Evolutionary conservation across 2,113 vertebrate species (phyloP).

Genomic region (Stegostoma tigrinum): DNA sequence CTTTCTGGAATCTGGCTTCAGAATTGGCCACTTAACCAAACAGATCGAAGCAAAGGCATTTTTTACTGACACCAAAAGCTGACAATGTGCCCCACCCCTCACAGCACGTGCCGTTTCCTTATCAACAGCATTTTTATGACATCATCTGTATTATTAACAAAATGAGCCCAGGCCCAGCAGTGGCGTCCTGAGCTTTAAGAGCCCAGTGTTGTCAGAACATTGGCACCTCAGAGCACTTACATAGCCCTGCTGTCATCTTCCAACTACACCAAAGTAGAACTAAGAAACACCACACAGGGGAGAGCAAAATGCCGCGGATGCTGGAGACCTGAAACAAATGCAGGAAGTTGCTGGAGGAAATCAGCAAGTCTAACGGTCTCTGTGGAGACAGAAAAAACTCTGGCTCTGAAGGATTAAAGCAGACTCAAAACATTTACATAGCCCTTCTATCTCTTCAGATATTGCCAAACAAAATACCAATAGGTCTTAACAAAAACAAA

Average conservation of each 20-base stretch:
- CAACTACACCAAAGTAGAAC: not conserved
- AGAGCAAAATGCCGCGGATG: no score
- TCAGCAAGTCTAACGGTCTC: no score
- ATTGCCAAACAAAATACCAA: not conserved
- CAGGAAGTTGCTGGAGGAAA: no score
- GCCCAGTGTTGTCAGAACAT: not conserved
- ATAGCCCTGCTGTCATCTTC: no score
- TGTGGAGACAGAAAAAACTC: no score
- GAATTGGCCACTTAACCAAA: not conserved
- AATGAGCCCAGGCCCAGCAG: not conserved
- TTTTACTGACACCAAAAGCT: not conserved
- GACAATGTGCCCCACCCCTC: not conserved
- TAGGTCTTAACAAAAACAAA: not conserved
- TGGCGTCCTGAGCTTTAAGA: no score
- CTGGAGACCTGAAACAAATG: no score
- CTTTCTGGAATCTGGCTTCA: not conserved
- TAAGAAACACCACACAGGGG: not conserved
- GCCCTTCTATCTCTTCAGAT: no score
- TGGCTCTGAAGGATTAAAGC: no score
- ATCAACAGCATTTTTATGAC: constrained; percentile 23
- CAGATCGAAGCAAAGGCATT: not conserved
- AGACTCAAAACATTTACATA: no score
- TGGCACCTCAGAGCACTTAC: not conserved
- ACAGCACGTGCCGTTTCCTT: not conserved
- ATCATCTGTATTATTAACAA: constrained; percentile 26